Conservation (phyloP, 2,888 invertebrate genomes). For the Halocaridina rubra region DNA sequence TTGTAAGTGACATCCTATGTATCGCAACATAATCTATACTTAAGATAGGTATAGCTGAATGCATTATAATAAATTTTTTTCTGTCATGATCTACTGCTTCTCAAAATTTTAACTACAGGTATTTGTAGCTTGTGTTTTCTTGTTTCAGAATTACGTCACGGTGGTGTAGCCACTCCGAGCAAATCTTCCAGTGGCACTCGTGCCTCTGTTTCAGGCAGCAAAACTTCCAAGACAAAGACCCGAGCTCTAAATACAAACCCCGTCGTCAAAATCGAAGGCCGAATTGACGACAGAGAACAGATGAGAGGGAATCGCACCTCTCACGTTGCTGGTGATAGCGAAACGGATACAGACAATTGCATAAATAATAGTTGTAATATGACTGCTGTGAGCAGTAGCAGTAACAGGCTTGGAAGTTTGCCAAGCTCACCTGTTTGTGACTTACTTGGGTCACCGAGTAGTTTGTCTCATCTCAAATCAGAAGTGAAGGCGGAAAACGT, state of each 20-base stretch:
- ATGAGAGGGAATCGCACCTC: conserved; percentile 17
- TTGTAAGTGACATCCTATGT: neutral
- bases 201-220: conserved; percentile 44
- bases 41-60: too few species aligned
- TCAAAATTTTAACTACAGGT: too few species aligned
- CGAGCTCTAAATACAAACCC: conserved; percentile 37
- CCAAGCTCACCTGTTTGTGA: conserved; percentile 43
- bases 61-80: too few species aligned
- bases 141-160: conserved; percentile 53
- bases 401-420: conserved; percentile 17
- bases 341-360: conserved; percentile 31
- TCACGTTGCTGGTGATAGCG: conserved; percentile 29
- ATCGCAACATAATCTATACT: neutral
- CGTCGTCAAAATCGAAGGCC: conserved; percentile 51
- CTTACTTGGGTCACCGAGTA: conserved; percentile 23
- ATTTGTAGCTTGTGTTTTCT: neutral
- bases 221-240: conserved; percentile 29
- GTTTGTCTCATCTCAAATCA: conserved; percentile 37
- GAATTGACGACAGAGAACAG: conserved; percentile 39
- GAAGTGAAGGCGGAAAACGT: conserved; percentile 40
- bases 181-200: conserved; percentile 41
- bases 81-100: too few species aligned
- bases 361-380: conserved; percentile 36
- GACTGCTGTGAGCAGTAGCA: conserved; percentile 28
- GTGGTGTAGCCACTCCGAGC: conserved; percentile 43